phyloP scores from a whole-genome alignment of 2,888 invertebrate species.

The Mycalesis mineus region DNA sequence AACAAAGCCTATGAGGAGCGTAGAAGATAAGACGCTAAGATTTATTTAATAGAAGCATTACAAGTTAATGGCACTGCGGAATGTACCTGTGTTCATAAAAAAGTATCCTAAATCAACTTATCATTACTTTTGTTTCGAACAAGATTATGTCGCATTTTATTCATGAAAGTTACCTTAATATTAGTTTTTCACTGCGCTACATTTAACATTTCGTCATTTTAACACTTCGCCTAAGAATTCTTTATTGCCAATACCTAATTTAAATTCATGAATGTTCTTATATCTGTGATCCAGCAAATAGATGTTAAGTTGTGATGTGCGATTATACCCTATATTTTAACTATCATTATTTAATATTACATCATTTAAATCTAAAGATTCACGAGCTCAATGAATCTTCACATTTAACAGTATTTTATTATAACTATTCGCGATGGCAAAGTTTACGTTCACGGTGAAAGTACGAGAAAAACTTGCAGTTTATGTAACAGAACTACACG shows the following conservation, averaged over 20 bases:
- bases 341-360: constrained; percentile 42
- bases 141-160: constrained; percentile 66
- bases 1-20: constrained; percentile 36
- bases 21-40: constrained; percentile 58
- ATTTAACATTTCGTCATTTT: constrained; percentile 53
- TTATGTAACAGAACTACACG: constrained; percentile 28
- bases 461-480: constrained; percentile 14
- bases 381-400: constrained; percentile 71
- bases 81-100: constrained; percentile 74
- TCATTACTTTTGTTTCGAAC: constrained; percentile 62
- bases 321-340: constrained; percentile 66
- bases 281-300: constrained; percentile 66
- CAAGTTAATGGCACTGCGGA: constrained; percentile 74
- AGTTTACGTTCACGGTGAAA: constrained; percentile 38
- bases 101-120: constrained; percentile 72
- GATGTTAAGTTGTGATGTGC: constrained; percentile 75
- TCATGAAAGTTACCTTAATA: constrained; percentile 50
- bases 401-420: constrained; percentile 53
- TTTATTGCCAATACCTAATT: constrained; percentile 68
- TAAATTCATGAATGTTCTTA: constrained; percentile 40
- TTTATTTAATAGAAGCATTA: constrained; percentile 62
- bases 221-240: constrained; percentile 46
- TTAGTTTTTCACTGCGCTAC: constrained; percentile 53
- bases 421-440: constrained; percentile 52
- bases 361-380: constrained; percentile 64